Evolutionary conservation across 2,113 vertebrate genomes (phyloP).

Genomic region (Pachypanchax playfairii): DNA sequence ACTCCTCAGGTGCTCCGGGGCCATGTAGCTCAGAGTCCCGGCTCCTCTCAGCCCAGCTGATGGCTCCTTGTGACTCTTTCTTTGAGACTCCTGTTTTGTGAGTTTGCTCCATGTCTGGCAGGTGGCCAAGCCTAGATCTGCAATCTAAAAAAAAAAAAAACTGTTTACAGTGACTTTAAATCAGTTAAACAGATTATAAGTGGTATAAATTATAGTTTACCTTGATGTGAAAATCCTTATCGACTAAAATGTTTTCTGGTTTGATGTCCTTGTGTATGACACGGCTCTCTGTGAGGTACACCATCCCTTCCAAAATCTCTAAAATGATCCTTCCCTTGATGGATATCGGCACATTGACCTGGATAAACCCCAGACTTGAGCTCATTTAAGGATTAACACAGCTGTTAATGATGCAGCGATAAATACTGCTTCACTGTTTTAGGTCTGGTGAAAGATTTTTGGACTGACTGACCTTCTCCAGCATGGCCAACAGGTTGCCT

Average conservation of each 20-base stretch:
- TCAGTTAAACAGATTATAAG: not conserved
- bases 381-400: not conserved
- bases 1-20: conserved; percentile 88
- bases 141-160: conserved; percentile 80
- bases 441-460: not conserved
- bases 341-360: conserved; percentile 85
- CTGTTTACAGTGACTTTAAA: not conserved
- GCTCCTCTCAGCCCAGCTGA: conserved; percentile 65
- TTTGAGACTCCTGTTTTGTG: conserved; percentile 85
- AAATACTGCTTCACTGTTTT: not conserved
- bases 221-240: conserved; percentile 93
- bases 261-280: conserved; percentile 96
- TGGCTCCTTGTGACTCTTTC: conserved; percentile 59
- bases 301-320: conserved; percentile 93
- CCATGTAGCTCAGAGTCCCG: conserved; percentile 96
- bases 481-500: conserved; percentile 89
- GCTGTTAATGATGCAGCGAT: not conserved
- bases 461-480: conserved; percentile 77
- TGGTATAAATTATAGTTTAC: conserved; percentile 66
- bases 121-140: conserved; percentile 90
- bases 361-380: conserved; percentile 9
- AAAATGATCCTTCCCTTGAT: conserved; percentile 89
- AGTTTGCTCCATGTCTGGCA: conserved; percentile 91
- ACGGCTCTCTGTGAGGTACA: conserved; percentile 84
- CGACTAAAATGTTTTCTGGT: conserved; percentile 94